A percentile compares a stretch with the other conserved stretches of the same genome.
phyloP scores from a whole-genome alignment of 2,888 invertebrate genomes.

The Catocala fraxini region DNA sequence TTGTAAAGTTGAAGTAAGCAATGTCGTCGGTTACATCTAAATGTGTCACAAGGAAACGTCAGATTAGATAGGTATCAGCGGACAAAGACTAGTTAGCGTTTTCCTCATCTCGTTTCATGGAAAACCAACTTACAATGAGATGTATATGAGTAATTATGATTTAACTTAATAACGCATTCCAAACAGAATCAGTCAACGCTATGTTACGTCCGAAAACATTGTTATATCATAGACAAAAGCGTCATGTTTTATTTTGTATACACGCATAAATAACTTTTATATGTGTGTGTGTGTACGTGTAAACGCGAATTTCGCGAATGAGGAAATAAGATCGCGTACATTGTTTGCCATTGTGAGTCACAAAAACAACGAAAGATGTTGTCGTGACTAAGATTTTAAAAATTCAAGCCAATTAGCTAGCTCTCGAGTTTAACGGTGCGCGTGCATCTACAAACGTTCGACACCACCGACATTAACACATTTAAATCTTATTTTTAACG shows the following conservation, averaged over 20 bases:
- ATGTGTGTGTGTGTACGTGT: conserved; percentile 26
- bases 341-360: conserved; percentile 76
- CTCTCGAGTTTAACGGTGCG: conserved; percentile 44
- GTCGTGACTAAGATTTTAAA: conserved; percentile 81
- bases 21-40: conserved; percentile 3
- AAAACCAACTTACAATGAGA: conserved; percentile 30
- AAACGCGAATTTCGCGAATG: conserved; percentile 57
- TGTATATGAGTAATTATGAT: conserved; percentile 20
- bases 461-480: conserved; percentile 39
- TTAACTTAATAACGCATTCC: conserved; percentile 20
- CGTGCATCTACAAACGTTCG: conserved; percentile 41
- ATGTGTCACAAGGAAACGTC: conserved; percentile 21
- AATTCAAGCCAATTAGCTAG: conserved; percentile 79
- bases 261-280: conserved; percentile 11
- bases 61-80: conserved; percentile 14
- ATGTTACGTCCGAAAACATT: conserved; percentile 23
- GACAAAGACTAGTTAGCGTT: conserved; percentile 18
- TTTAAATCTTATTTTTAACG: conserved; percentile 56
- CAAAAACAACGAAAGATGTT: conserved; percentile 68
- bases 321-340: conserved; percentile 65
- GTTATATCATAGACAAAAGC: conserved; percentile 37
- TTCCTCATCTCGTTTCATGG: conserved; percentile 40
- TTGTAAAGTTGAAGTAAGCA: too few relatives aligned
- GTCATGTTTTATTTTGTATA: conserved; percentile 23
- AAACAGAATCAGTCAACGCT: conserved; percentile 22